phyloP scores from a whole-genome alignment of 2,113 vertebrate species.

The Eretmochelys imbricata region DNA sequence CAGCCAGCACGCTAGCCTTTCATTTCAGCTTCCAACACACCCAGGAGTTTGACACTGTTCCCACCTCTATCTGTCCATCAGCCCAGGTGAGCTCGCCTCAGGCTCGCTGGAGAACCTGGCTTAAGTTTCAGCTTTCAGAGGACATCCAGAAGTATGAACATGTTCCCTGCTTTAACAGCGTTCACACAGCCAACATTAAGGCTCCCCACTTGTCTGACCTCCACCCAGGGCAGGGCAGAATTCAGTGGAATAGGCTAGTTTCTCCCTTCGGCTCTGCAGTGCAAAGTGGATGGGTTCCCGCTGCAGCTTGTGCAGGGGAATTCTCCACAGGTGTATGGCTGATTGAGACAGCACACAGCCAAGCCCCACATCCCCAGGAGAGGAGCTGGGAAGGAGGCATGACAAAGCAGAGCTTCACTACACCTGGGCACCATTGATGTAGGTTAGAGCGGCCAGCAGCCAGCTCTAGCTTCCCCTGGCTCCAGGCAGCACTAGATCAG shows the following conservation, averaged over 20 bases:
- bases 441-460: neutral
- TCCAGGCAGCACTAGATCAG: neutral
- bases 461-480: neutral
- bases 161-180: neutral
- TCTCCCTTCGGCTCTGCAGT: neutral
- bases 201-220: neutral
- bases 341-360: neutral
- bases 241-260: neutral
- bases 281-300: neutral
- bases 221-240: neutral
- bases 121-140: neutral
- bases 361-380: neutral
- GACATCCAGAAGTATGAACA: neutral
- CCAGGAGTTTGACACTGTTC: neutral
- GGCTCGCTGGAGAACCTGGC: neutral
- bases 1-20: neutral
- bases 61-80: neutral
- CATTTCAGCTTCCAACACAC: neutral
- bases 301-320: neutral
- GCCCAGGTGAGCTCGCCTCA: neutral
- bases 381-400: neutral
- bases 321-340: neutral
- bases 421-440: neutral
- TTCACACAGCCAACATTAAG: neutral
- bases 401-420: neutral